Conservation (phyloP, 2,113 vertebrate species). For the Macrotis lagotis region DNA sequence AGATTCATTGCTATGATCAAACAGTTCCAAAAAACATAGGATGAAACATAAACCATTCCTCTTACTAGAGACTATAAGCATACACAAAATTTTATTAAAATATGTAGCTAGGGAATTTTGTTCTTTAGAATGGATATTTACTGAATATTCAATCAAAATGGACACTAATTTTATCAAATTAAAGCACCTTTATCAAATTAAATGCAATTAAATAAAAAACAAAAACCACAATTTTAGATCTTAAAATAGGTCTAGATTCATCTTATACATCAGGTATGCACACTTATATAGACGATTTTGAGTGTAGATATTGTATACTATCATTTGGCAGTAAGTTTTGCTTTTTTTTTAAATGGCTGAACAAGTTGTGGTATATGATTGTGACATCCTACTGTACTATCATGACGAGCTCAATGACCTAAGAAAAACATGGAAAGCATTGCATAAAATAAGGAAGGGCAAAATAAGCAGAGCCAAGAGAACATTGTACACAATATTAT, state of each 20-base stretch:
- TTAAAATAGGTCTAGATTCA: background rate
- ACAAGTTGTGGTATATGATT: background rate
- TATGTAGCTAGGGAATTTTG: background rate
- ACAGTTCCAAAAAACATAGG: background rate
- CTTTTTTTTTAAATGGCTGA: background rate
- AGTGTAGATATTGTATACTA: background rate
- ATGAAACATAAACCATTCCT: background rate
- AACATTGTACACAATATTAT: background rate
- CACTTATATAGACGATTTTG: background rate
- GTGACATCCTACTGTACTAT: background rate
- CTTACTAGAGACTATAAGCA: background rate
- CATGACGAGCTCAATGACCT: background rate
- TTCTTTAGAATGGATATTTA: background rate
- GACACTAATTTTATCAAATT: background rate
- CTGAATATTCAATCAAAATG: background rate
- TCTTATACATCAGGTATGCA: background rate
- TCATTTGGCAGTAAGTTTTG: background rate
- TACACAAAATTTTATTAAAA: background rate
- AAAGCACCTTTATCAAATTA: background rate
- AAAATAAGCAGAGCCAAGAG: background rate
- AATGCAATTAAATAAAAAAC: background rate
- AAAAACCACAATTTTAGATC: background rate
- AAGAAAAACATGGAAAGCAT: background rate
- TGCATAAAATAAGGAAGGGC: background rate
- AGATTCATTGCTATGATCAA: background rate